Base-by-base conservation (phyloP, 2,888 invertebrate species). In the Aleiodes alternator region DNA sequence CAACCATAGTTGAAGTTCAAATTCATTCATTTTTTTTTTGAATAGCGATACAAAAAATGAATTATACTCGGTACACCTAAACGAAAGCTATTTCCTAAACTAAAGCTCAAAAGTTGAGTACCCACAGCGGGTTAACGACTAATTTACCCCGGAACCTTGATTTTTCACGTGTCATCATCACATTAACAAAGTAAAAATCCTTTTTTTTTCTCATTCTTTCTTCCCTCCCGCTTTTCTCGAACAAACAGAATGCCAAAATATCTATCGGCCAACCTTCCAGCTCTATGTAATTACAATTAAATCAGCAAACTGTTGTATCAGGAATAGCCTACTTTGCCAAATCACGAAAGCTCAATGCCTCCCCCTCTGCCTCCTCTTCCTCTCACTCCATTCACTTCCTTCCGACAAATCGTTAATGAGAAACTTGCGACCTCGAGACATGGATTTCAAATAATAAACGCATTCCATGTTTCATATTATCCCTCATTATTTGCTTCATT, bases 161-260 rank as follows among this genome's bases (percentile, higher is more conserved):
- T 85, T 86, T 84, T 84, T 83, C 79, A 83, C 87, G 86, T 86
- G 85, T 84, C 82, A 85, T 86, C 83, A 80, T 81, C 80, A 78
- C 84, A 85, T 87, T 86, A 87, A 73, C 74, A 23, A 76, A 53
- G 8, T 51, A 23, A 64, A 50, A 64, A 23, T 8, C 0, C 16
- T 0, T 23, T 16, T 29, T 16, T 31, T 50, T 16, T 51, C 29
- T 31, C 31, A 14, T 34, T 53, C 34, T 8, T 16, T 11, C 23
- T 8, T 34, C 64, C 9, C 29, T 34, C 16, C 34, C 61, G 12
- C 31, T 16, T 12, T 16, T 16, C 14, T 16, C 14, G 8, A 14
- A 14, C 55, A 55, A 14, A 55, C 55, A 61, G 61, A 64, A 61
- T 48, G 56, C 71, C 56, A 48, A 57, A 43, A 71, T 51, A 75